Evolutionary conservation across 2,888 invertebrate genomes (phyloP).

Genomic region (Lithophane semibrunnea): DNA sequence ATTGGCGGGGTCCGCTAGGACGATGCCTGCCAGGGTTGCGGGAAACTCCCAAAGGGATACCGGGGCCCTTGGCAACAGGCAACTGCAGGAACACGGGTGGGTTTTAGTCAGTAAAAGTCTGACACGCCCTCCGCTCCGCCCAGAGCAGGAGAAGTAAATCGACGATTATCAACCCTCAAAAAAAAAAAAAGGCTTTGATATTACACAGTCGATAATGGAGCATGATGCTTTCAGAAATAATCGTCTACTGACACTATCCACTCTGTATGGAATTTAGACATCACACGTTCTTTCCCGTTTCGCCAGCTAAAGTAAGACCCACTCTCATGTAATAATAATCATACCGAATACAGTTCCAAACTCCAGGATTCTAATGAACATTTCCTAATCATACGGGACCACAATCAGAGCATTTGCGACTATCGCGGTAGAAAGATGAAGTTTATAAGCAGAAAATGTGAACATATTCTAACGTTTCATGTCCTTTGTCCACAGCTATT

Average conservation of each 20-base stretch:
- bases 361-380: background rate
- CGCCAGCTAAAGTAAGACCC: background rate
- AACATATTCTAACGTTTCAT: slow-evolving; percentile 16
- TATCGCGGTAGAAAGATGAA: background rate
- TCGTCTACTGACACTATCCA: background rate
- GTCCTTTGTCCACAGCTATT: slow-evolving; percentile 92
- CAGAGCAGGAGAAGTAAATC: too few relatives aligned
- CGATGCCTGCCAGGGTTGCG: too few relatives aligned
- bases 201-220: background rate
- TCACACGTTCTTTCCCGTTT: background rate
- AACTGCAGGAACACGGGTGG: too few relatives aligned
- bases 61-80: too few relatives aligned
- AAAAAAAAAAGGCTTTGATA: background rate
- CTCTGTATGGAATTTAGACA: background rate
- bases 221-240: background rate
- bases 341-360: background rate
- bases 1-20: too few relatives aligned
- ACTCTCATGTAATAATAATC: background rate
- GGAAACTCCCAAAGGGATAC: too few relatives aligned
- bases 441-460: background rate
- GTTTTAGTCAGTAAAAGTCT: too few relatives aligned
- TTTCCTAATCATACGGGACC: background rate
- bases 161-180: too few relatives aligned
- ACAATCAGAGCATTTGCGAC: background rate
- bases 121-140: too few relatives aligned